These are phyloP conservation scores for Dinoponera quadriceps DNA, from an alignment of 1,140 invertebrate genomes.

Conservation along the genomic window DNA sequence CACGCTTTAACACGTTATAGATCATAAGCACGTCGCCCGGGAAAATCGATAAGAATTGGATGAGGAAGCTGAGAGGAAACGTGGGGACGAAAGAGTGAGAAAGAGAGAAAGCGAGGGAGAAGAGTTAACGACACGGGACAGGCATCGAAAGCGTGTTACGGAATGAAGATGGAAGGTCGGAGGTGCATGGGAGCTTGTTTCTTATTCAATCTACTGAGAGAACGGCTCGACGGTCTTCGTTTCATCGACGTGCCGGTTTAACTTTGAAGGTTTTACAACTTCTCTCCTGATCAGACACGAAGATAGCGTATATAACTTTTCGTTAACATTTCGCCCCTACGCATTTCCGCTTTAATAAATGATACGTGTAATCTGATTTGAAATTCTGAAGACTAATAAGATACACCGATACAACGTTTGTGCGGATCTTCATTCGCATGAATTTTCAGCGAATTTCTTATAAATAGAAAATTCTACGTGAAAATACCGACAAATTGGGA, in stretches of 20 bases:
- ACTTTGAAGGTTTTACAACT: neutral
- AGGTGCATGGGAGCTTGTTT: neutral
- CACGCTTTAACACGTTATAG: conserved; percentile 20
- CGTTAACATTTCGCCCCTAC: neutral
- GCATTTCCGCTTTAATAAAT: no score
- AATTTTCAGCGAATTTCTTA: no score
- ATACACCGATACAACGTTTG: no score
- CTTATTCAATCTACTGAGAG: conserved; percentile 19
- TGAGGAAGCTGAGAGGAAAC: neutral
- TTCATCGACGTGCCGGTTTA: neutral
- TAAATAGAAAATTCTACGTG: no score
- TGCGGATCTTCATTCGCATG: no score
- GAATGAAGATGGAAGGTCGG: conserved; percentile 20
- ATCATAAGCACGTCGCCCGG: conserved; percentile 25
- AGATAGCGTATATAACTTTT: neutral
- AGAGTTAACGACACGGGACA: neutral
- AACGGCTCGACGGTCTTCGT: conserved; percentile 2
- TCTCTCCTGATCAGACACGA: neutral
- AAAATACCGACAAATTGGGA: no score
- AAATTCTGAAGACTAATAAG: no score
- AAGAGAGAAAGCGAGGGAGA: no score
- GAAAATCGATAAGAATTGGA: conserved; percentile 29
- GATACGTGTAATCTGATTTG: no score
- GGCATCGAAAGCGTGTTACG: neutral
- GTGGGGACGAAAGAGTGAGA: neutral